Evolutionary conservation across 2,797 vertebrate genomes (phyloP), one percentile per base, ranked within the genome.

Genomic region (Echiichthys vipera): DNA sequence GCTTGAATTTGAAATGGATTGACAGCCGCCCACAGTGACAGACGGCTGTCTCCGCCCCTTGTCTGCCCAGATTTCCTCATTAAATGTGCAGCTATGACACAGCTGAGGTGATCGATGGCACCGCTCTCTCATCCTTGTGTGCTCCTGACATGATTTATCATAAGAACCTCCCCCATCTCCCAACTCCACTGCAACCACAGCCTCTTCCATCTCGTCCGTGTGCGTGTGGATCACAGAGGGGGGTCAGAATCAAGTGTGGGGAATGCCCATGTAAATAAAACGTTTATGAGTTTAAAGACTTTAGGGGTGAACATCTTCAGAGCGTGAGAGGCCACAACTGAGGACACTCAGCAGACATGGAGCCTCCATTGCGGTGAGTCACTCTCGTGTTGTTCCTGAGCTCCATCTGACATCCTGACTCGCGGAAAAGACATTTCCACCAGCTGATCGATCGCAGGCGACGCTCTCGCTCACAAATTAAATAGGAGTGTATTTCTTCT

Each of bases 41-140:
- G 73, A 65, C 65, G 8, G 66, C 71, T 14, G 47, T 57, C 61
- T 37, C 77, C 70, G 13, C 59, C 66, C 67, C 79, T 63, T 25
- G 65, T 77, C 81, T 65, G 62, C 57, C 30, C 71, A 59, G 74
- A 82, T 87, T 73, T 84, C 72, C 84, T 86, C 85, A 85, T 91
- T 85, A 88, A 75, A 82, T 34, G 39, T 37, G 14, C 39, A 2
- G 63, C 74, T 39, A 40, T 75, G 75, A 78, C 68, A 84, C 68
- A 46, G 79, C 68, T 24, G 73, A 67, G 72, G 49, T 78, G 86
- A 89, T 87, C 43, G 67, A 88, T 84, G 75, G 49, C 51, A 0
- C 22, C 1, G n/a, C 51, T n/a, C 59, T 45, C 74, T 61, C 80
- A 62, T 84, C 72, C 66, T 55, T n/a, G 9, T 17, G 43, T 54